These are phyloP conservation scores for Candoia aspera DNA, from an alignment of 2,113 vertebrate species.

Conservation along the genomic window DNA sequence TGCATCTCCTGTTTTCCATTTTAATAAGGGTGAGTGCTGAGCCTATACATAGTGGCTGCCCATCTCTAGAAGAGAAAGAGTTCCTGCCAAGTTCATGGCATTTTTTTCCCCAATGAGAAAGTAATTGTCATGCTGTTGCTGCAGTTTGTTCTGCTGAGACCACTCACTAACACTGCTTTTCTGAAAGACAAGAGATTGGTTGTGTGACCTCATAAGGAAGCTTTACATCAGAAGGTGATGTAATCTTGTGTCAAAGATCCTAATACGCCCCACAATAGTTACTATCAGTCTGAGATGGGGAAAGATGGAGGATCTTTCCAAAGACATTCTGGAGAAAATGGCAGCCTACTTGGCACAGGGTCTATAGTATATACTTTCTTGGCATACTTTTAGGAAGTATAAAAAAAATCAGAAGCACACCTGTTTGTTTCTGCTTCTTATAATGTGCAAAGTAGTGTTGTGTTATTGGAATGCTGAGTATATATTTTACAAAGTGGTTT, in stretches of 20 bases:
- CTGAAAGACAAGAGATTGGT: neutral
- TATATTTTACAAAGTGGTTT: slow-evolving; percentile 26
- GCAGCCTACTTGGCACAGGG: neutral
- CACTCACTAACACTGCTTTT: neutral
- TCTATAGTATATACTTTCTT: neutral
- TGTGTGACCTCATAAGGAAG: neutral
- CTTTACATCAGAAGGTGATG: neutral
- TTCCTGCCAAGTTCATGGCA: too few relatives aligned
- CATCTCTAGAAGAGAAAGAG: too few relatives aligned
- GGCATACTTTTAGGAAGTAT: neutral
- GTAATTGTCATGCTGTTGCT: neutral
- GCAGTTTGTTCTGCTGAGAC: neutral
- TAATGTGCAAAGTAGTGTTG: neutral
- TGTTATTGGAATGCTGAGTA: slow-evolving; percentile 25
- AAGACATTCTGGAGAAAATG: neutral
- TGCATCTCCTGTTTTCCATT: too few relatives aligned
- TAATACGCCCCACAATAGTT: neutral
- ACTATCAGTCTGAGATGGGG: neutral
- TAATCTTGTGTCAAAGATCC: neutral
- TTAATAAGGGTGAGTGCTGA: neutral
- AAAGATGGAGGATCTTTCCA: neutral
- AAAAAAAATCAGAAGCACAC: neutral
- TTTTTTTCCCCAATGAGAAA: neutral
- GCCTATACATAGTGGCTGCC: neutral
- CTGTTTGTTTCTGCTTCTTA: neutral